These are phyloP conservation scores for Aulostomus chinensis DNA, from an alignment of 2,797 vertebrate species.

Conservation along the genomic window DNA sequence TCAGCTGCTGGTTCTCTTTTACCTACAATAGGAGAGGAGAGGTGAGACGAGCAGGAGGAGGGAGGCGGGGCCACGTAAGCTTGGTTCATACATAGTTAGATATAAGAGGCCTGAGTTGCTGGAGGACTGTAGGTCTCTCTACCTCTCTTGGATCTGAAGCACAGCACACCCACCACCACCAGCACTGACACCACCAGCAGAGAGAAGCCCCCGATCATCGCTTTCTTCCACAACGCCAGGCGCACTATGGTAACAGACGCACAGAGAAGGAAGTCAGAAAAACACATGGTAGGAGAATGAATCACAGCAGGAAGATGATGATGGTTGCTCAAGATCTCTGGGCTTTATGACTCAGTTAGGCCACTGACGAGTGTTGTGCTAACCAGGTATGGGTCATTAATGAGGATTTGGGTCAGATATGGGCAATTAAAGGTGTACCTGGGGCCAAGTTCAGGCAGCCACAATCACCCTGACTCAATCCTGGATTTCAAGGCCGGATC, in stretches of 20 bases:
- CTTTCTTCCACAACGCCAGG: constrained; percentile 78
- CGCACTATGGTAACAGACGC: constrained; percentile 52
- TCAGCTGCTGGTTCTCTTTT: constrained; percentile 73
- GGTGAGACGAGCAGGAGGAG: constrained; percentile 53
- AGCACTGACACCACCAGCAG: constrained; percentile 51
- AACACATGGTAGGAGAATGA: neutral
- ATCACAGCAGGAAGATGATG: too few relatives aligned
- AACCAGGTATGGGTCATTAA: too few relatives aligned
- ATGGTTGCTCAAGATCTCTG: too few relatives aligned
- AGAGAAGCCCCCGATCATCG: constrained; percentile 49
- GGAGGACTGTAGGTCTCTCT: constrained; percentile 76
- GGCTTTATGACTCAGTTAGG: too few relatives aligned
- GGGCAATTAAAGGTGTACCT: too few relatives aligned
- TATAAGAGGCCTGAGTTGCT: constrained; percentile 53
- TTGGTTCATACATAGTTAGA: constrained; percentile 59
- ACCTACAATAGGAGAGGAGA: constrained; percentile 77
- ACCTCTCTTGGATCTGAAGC: constrained; percentile 77
- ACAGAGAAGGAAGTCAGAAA: neutral
- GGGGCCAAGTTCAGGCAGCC: too few relatives aligned
- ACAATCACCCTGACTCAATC: too few relatives aligned
- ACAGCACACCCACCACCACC: constrained; percentile 43
- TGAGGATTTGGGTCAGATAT: too few relatives aligned
- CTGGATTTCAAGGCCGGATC: too few relatives aligned
- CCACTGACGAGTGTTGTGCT: too few relatives aligned
- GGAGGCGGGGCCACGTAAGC: constrained; percentile 16